A percentile compares a stretch with the other conserved stretches of the same genome.
These are phyloP conservation scores for Zosterops lateralis DNA, from an alignment of 2,113 vertebrate genomes.

Conservation along the genomic window DNA sequence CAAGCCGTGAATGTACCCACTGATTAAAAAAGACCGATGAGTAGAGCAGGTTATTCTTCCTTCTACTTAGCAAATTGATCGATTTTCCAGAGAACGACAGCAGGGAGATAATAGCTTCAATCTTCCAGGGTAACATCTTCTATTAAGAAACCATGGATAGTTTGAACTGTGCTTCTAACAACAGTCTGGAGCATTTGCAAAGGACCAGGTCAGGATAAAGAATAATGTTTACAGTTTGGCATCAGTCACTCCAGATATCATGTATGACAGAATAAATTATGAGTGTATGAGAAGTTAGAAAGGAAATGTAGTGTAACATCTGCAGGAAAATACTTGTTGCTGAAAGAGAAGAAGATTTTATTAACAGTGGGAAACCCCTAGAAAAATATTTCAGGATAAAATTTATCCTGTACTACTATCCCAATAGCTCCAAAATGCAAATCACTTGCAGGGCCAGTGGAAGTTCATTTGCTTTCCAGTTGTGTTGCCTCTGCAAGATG, in stretches of 20 bases:
- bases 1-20: background rate
- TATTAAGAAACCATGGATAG: background rate
- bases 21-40: background rate
- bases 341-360: background rate
- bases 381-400: background rate
- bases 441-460: background rate
- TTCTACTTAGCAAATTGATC: background rate
- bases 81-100: background rate
- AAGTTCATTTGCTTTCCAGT: background rate
- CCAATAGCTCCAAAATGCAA: background rate
- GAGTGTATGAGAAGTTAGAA: background rate
- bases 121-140: background rate
- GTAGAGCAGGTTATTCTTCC: background rate
- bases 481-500: background rate
- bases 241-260: background rate
- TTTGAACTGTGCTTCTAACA: background rate
- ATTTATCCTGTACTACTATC: background rate
- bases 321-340: background rate
- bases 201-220: background rate
- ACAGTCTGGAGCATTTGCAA: background rate
- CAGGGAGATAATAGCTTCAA: background rate
- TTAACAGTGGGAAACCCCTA: background rate
- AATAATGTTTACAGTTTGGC: background rate
- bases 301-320: background rate
- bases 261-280: background rate